Evolutionary conservation across 2,888 invertebrate species (phyloP), one percentile per base, ranked within the genome.

Genomic region (Conchocele bisecta): DNA sequence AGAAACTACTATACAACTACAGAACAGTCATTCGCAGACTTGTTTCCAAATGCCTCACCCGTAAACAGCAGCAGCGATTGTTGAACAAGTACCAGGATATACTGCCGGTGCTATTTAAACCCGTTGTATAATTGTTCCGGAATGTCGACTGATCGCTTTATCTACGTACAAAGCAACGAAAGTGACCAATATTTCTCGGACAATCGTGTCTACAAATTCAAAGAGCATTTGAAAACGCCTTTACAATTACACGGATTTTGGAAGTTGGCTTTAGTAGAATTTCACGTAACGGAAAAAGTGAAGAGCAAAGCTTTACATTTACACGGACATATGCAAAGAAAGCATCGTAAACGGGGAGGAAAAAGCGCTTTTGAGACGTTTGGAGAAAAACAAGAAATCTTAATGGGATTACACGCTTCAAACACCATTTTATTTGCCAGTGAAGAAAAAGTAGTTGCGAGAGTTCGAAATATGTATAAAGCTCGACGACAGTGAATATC

Each of bases 401-500:
- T 57, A 51, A 31, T 70, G 70, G 75, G 42, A 51, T 51, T 67
- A 67, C 11, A 50, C 13, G 0, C 46, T 71, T 31, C 31, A 61
- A 31, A n/a, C 58, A 2, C 53, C 54, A 11, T 58, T 58, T 33
- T 70, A 75, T 48, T 22, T 71, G 44, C 67, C 70, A 26, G 60
- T 71, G 20, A 75, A 50, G 33, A 61, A 42, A 41, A 54, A 50
- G 15, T 67, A 75, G 37, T 20, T 64, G n/a, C 41, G 53, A 28
- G 63, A 66, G 46, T 68, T 75, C 56, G 37, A 59, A 9, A 59
- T 75, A 44, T 71, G 67, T 75, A 75, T 71, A 70, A 75, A 54
- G 41, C 17, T 13, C 2, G 58, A 37, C 28, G 20, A 54, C 11
- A 66, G 37, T 29, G 20, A 15, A 9, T 11, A 39, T 4, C 60